Evolutionary conservation across 2,113 vertebrate genomes (phyloP).

Genomic region (Istiophorus platypterus): DNA sequence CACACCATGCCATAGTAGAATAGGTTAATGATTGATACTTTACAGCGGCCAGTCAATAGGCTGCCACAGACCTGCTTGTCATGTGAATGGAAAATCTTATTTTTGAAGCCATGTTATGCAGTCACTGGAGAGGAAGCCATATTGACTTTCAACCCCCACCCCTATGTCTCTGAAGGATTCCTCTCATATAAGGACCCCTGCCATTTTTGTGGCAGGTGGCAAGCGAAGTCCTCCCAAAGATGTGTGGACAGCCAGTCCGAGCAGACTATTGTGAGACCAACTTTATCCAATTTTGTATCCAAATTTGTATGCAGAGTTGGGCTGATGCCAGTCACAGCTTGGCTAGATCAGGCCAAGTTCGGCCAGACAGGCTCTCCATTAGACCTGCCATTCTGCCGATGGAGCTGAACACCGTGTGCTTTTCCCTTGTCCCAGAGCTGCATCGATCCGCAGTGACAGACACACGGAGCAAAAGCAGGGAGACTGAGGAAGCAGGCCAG

Average conservation of each 20-base stretch:
- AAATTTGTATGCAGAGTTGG: slow-evolving; percentile 38
- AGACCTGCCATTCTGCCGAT: slow-evolving; percentile 45
- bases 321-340: slow-evolving; percentile 50
- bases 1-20: slow-evolving; percentile 18
- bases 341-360: slow-evolving; percentile 45
- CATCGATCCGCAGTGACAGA: slow-evolving; percentile 61
- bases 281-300: slow-evolving; percentile 45
- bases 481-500: slow-evolving; percentile 29
- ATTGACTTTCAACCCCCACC: slow-evolving; percentile 28
- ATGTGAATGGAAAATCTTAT: slow-evolving; percentile 57
- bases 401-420: slow-evolving; percentile 63
- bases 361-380: slow-evolving; percentile 56
- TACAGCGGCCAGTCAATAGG: slow-evolving; percentile 32
- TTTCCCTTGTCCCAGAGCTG: slow-evolving; percentile 23
- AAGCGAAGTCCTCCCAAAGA: slow-evolving; percentile 28
- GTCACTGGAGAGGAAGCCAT: slow-evolving; percentile 17
- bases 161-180: slow-evolving; percentile 28
- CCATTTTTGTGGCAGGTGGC: slow-evolving; percentile 23
- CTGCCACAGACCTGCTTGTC: slow-evolving; percentile 5
- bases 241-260: slow-evolving; percentile 17
- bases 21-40: slow-evolving; percentile 74
- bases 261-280: slow-evolving; percentile 7
- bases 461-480: slow-evolving; percentile 32
- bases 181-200: neutral
- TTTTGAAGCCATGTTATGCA: neutral